A percentile compares a stretch with the other conserved stretches of the same genome.
phyloP scores from a whole-genome alignment of 2,888 invertebrate species.

The Thereva nobilitata region DNA sequence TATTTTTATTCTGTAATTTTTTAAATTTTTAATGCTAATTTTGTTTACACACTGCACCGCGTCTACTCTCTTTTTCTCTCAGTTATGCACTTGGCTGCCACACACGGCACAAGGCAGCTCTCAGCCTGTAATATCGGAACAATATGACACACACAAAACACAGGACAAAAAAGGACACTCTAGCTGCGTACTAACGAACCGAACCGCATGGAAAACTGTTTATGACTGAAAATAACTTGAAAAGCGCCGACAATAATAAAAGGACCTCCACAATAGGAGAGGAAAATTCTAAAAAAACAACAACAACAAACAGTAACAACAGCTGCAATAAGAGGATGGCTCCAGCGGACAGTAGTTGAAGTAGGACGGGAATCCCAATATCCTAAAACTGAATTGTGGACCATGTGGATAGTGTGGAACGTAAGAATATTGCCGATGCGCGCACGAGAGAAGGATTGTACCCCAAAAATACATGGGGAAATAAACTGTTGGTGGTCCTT shows the following conservation, averaged over 20 bases:
- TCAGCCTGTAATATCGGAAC: slow-evolving; percentile 13
- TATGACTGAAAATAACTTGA: slow-evolving; percentile 50
- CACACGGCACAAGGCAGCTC: neutral
- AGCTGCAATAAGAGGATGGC: slow-evolving; percentile 31
- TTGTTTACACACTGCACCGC: too few relatives aligned
- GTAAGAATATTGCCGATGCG: too few relatives aligned
- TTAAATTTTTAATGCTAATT: too few relatives aligned
- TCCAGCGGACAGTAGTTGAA: slow-evolving; percentile 3
- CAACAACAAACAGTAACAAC: slow-evolving; percentile 20
- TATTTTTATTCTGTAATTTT: too few relatives aligned
- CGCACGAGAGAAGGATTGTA: too few relatives aligned
- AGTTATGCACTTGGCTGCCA: too few relatives aligned
- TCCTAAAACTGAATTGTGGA: too few relatives aligned
- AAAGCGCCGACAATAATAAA: slow-evolving; percentile 44
- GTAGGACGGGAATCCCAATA: slow-evolving; percentile 8
- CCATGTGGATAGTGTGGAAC: too few relatives aligned
- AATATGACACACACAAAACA: neutral
- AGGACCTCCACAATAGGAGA: slow-evolving; percentile 32
- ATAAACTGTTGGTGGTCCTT: too few relatives aligned
- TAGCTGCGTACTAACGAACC: slow-evolving; percentile 41
- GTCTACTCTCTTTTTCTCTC: too few relatives aligned
- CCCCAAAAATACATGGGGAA: too few relatives aligned
- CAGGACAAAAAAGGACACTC: neutral
- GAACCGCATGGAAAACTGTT: slow-evolving; percentile 49
- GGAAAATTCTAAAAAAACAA: slow-evolving; percentile 3